These are phyloP conservation scores for Orthosia gracilis DNA, from an alignment of 2,888 invertebrate species.

Conservation along the genomic window DNA sequence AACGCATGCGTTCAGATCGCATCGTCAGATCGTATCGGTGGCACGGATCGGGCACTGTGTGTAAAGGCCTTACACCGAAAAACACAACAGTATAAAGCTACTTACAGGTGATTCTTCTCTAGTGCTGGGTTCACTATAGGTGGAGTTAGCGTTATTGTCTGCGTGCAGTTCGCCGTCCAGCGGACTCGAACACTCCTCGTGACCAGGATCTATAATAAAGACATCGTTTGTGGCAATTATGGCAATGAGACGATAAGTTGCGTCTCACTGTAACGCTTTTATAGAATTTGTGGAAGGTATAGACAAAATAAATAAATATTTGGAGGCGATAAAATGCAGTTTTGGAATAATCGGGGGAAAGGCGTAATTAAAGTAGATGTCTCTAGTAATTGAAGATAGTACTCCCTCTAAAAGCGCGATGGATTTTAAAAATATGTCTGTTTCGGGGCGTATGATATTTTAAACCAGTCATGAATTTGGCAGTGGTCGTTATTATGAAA, in stretches of 20 bases:
- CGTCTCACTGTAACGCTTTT: not conserved
- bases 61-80: no score
- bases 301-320: not conserved
- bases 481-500: not conserved
- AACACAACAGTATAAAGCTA: conserved; percentile 17
- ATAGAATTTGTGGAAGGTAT: not conserved
- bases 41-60: no score
- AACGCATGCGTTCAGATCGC: no score
- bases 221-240: not conserved
- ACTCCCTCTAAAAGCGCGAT: not conserved
- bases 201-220: conserved; percentile 69
- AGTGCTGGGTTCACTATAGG: conserved; percentile 80
- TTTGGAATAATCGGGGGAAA: conserved; percentile 19
- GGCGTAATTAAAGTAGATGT: not conserved
- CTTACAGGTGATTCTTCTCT: conserved; percentile 85
- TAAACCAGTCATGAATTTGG: not conserved
- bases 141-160: conserved; percentile 89
- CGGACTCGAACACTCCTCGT: conserved; percentile 78
- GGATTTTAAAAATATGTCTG: not conserved
- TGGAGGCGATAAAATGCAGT: conserved; percentile 45
- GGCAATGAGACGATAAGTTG: not conserved
- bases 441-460: not conserved
- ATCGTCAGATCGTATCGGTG: no score
- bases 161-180: conserved; percentile 81
- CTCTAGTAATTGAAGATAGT: not conserved